Percentiles rank a stretch among this genome's conserved stretches.
phyloP scores from a whole-genome alignment of 2,113 vertebrate species.

The Suricata suricatta region DNA sequence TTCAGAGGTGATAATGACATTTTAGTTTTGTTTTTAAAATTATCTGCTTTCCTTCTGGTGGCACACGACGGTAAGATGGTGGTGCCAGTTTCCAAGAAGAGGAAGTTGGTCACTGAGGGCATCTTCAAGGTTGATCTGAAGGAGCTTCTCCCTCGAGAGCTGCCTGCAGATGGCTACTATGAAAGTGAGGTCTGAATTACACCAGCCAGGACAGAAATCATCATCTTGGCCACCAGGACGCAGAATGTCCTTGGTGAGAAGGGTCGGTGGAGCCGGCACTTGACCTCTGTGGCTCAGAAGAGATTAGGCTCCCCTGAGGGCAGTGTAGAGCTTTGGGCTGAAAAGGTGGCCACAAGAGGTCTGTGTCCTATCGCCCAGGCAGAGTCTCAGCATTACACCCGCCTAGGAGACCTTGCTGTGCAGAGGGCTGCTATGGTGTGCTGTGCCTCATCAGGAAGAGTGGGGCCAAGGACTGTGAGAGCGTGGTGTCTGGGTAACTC shows the following conservation, averaged over 20 bases:
- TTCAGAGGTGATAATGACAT: not conserved
- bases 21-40: not conserved
- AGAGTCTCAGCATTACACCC: conserved; percentile 88
- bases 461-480: not conserved
- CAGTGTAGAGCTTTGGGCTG: conserved; percentile 87
- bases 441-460: conserved; percentile 78
- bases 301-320: conserved; percentile 87
- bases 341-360: conserved; percentile 87
- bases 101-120: conserved; percentile 87
- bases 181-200: conserved; percentile 46
- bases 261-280: not conserved
- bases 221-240: not conserved
- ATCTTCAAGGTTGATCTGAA: conserved; percentile 90
- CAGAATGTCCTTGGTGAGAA: not conserved
- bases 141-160: conserved; percentile 88
- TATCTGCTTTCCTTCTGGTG: not conserved
- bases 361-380: conserved; percentile 93
- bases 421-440: conserved; percentile 87
- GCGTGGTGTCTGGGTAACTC: not conserved
- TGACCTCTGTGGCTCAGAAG: conserved; percentile 47
- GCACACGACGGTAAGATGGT: not conserved
- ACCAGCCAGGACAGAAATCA: not conserved
- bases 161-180: conserved; percentile 87
- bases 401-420: conserved; percentile 92
- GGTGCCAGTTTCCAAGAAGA: conserved; percentile 89